Percentiles rank a stretch among this genome's conserved stretches.
These are phyloP conservation scores for Argyresthia goedartella DNA, from an alignment of 2,888 invertebrate species.

Conservation along the genomic window DNA sequence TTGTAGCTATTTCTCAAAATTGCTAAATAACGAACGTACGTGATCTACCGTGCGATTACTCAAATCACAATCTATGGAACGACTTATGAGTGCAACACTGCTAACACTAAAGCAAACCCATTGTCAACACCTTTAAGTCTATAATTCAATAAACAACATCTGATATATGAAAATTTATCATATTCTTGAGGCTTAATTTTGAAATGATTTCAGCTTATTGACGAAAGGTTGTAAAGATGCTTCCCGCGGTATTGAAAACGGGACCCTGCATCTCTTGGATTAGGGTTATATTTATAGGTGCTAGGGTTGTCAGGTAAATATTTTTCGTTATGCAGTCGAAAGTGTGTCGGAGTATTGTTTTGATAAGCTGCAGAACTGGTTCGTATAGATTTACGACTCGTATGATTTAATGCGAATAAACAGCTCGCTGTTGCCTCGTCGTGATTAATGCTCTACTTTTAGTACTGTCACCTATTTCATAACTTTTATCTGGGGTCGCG, in stretches of 20 bases:
- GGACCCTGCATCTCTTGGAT: constrained; percentile 32
- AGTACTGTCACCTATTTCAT: constrained; percentile 33
- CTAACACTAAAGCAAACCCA: constrained; percentile 55
- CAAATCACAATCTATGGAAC: constrained; percentile 32
- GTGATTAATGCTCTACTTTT: constrained; percentile 61
- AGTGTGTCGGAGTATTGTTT: constrained; percentile 72
- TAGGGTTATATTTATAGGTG: constrained; percentile 30
- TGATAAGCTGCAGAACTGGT: constrained; percentile 71
- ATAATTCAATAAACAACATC: constrained; percentile 64
- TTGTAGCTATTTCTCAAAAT: neutral
- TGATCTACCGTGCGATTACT: constrained; percentile 48
- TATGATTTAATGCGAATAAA: constrained; percentile 71
- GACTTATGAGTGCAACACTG: constrained; percentile 39
- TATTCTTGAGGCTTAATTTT: constrained; percentile 68
- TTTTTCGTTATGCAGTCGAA: constrained; percentile 44
- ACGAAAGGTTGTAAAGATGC: constrained; percentile 27
- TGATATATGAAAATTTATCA: constrained; percentile 70
- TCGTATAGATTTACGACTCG: constrained; percentile 63
- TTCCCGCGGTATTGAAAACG: constrained; percentile 30
- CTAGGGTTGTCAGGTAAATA: constrained; percentile 32
- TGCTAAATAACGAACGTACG: constrained; percentile 8
- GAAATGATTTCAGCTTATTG: constrained; percentile 44
- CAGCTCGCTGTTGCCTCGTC: constrained; percentile 56
- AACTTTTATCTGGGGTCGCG: no score
- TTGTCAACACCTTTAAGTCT: constrained; percentile 63